A percentile compares a stretch with the other conserved stretches of the same genome.
Evolutionary conservation across 2,113 vertebrate genomes (phyloP).

Genomic region (Paramisgurnus dabryanus): DNA sequence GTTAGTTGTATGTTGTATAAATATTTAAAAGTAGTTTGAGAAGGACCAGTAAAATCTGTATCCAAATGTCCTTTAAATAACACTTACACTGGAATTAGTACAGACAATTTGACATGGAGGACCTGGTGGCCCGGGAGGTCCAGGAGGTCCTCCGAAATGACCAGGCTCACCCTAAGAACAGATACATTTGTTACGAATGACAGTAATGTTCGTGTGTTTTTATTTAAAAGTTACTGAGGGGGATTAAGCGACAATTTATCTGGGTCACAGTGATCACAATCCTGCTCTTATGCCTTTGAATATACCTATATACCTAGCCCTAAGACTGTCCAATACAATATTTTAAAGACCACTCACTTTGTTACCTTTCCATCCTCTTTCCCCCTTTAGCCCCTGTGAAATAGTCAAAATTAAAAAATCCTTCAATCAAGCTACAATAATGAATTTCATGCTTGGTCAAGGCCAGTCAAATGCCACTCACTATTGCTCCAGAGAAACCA

Average conservation of each 20-base stretch:
- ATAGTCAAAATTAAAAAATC: constrained; percentile 31
- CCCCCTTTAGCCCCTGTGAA: constrained; percentile 85
- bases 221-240: no score
- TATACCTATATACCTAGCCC: no score
- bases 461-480: constrained; percentile 51
- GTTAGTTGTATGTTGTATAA: not conserved
- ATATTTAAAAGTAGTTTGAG: constrained; percentile 60
- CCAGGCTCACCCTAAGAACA: constrained; percentile 82
- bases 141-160: constrained; percentile 73
- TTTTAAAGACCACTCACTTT: constrained; percentile 71
- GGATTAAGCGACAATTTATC: not conserved
- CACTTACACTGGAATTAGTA: constrained; percentile 67
- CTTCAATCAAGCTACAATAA: not conserved
- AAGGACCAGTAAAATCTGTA: constrained; percentile 23
- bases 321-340: not conserved
- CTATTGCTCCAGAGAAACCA: constrained; percentile 78
- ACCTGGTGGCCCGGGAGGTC: constrained; percentile 80
- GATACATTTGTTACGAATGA: not conserved
- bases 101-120: constrained; percentile 78
- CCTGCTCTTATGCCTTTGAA: no score
- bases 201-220: not conserved
- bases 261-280: no score
- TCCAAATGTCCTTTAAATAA: not conserved
- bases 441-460: not conserved
- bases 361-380: constrained; percentile 78